phyloP scores from a whole-genome alignment of 1,140 invertebrate species.

The Asobara japonica region DNA sequence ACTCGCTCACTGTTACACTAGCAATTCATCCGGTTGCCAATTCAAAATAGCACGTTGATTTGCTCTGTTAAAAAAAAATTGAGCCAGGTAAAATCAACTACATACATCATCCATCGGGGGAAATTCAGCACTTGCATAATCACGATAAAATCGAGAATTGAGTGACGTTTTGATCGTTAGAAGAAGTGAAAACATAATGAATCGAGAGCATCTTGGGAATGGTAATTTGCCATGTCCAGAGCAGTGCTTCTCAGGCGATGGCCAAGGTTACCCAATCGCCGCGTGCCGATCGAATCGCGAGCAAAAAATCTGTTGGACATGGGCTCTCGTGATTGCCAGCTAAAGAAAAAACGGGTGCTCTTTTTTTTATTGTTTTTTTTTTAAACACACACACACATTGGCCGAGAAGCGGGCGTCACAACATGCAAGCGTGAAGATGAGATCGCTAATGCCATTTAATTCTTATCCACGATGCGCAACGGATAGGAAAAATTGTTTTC shows the following conservation, averaged over 20 bases:
- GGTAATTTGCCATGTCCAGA: constrained; percentile 5
- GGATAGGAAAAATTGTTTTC: too few species aligned
- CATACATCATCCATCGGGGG: background rate
- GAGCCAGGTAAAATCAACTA: background rate
- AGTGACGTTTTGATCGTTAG: background rate
- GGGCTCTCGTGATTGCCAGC: background rate
- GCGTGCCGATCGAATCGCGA: constrained; percentile 16
- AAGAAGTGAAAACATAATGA: background rate
- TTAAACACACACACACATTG: too few species aligned
- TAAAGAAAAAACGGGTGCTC: background rate
- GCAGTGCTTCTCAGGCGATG: background rate
- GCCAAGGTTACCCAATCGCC: background rate
- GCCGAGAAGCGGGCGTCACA: too few species aligned
- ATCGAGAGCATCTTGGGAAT: background rate
- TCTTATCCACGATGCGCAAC: too few species aligned
- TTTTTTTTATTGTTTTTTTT: too few species aligned
- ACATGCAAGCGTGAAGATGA: too few species aligned
- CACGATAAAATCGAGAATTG: background rate
- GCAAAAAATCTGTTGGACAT: constrained; percentile 12
- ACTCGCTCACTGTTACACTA: constrained; percentile 20
- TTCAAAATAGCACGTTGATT: background rate
- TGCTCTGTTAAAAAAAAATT: background rate
- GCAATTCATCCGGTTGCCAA: constrained; percentile 35
- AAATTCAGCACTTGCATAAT: background rate
- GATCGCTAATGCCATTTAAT: too few species aligned